Conservation (phyloP, 2,888 invertebrate genomes). For the Cerastis rubricosa region DNA sequence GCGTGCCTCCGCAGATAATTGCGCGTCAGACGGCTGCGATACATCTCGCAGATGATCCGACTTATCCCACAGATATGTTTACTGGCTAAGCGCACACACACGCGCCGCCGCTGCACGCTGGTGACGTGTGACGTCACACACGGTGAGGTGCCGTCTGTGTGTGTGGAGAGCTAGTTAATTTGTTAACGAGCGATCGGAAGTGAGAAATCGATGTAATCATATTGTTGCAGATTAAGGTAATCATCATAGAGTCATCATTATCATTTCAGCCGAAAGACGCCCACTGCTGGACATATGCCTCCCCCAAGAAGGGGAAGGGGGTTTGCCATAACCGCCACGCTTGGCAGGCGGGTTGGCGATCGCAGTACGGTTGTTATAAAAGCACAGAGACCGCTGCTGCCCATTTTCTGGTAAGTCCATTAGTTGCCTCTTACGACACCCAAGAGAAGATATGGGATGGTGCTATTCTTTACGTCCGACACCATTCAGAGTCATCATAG, state of each 20-base stretch:
- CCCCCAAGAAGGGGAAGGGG: too few relatives aligned
- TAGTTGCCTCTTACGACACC: too few relatives aligned
- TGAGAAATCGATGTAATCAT: not conserved
- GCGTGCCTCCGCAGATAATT: not conserved
- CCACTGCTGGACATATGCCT: too few relatives aligned
- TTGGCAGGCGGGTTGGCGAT: too few relatives aligned
- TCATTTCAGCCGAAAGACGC: too few relatives aligned
- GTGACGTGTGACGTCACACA: not conserved
- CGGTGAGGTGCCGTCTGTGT: not conserved
- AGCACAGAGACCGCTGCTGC: too few relatives aligned
- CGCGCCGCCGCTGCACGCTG: not conserved
- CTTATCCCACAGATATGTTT: constrained; percentile 23
- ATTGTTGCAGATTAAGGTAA: not conserved
- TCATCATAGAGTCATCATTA: not conserved
- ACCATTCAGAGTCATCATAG: too few relatives aligned
- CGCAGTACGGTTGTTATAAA: too few relatives aligned
- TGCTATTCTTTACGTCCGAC: too few relatives aligned
- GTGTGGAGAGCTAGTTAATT: not conserved
- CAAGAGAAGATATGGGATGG: too few relatives aligned
- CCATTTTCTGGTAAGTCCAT: too few relatives aligned
- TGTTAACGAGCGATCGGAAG: not conserved
- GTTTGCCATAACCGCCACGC: too few relatives aligned
- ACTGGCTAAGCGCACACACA: constrained; percentile 15
- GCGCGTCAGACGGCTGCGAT: not conserved
- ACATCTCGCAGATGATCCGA: constrained; percentile 26